Evolutionary conservation across 2,113 vertebrate genomes (phyloP).

Genomic region (Nicator chloris): DNA sequence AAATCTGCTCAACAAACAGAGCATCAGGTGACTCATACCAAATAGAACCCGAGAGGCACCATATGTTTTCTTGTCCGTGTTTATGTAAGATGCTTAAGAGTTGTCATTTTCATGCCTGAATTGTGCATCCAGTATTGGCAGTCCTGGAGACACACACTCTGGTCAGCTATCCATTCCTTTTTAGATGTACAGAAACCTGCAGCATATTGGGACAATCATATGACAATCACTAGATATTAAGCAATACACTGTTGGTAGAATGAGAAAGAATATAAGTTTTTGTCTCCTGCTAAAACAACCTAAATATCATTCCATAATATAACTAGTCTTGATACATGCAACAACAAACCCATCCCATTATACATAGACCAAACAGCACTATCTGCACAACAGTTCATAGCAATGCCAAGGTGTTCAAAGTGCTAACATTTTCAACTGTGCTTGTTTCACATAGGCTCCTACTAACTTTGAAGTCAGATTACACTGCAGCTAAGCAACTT

Average conservation of each 20-base stretch:
- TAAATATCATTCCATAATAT: background rate
- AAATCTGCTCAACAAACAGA: constrained; percentile 1
- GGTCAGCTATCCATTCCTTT: background rate
- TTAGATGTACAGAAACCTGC: background rate
- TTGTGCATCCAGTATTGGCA: background rate
- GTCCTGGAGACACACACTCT: background rate
- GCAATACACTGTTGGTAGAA: background rate
- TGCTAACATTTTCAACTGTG: background rate
- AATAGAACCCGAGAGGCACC: background rate
- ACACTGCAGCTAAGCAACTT: background rate
- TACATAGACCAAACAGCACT: background rate
- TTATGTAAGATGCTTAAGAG: background rate
- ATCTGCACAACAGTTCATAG: background rate
- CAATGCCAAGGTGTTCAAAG: background rate
- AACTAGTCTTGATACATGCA: background rate
- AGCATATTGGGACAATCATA: background rate
- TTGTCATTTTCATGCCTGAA: background rate
- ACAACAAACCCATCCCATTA: background rate
- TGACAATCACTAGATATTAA: background rate
- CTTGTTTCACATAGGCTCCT: background rate
- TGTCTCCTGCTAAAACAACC: background rate
- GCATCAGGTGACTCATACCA: background rate
- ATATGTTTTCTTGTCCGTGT: background rate
- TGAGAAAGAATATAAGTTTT: background rate
- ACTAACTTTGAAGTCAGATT: background rate